A percentile compares a stretch with the other conserved stretches of the same genome.
Conservation (phyloP, 1,140 invertebrate species). For the Drosophila kurseongensis region DNA sequence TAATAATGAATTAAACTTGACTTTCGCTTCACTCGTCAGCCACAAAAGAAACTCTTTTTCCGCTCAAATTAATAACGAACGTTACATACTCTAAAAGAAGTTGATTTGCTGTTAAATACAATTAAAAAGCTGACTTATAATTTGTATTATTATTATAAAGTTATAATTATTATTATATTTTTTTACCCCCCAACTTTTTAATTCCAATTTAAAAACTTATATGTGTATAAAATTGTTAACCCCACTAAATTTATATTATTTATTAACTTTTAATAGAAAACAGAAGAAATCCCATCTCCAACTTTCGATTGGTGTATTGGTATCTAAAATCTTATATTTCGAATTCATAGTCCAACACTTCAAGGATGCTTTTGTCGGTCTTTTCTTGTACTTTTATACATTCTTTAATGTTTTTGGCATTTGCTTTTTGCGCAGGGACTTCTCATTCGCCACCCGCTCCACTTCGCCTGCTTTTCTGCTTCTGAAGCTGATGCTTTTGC, state of each 20-base stretch:
- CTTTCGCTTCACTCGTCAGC: conserved; percentile 69
- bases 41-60: conserved; percentile 28
- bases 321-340: conserved; percentile 14
- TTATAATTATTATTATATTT: too few relatives aligned
- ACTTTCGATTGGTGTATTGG: not conserved
- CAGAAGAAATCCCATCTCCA: too few relatives aligned
- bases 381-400: conserved; percentile 9
- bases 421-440: conserved; percentile 33
- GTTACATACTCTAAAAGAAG: not conserved
- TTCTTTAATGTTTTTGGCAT: conserved; percentile 54
- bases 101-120: not conserved
- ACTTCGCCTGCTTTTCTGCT: conserved; percentile 24
- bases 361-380: not conserved
- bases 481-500: conserved; percentile 18
- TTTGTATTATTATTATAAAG: too few relatives aligned
- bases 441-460: conserved; percentile 14
- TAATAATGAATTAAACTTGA: conserved; percentile 83
- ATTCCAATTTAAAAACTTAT: too few relatives aligned
- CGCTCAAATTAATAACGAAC: conserved; percentile 14
- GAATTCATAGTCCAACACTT: conserved; percentile 1
- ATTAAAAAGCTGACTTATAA: too few relatives aligned
- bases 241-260: too few relatives aligned
- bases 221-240: too few relatives aligned
- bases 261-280: too few relatives aligned
- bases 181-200: too few relatives aligned